Evolutionary conservation across 2,888 invertebrate species (phyloP).

Genomic region (Calliphora vomitoria): DNA sequence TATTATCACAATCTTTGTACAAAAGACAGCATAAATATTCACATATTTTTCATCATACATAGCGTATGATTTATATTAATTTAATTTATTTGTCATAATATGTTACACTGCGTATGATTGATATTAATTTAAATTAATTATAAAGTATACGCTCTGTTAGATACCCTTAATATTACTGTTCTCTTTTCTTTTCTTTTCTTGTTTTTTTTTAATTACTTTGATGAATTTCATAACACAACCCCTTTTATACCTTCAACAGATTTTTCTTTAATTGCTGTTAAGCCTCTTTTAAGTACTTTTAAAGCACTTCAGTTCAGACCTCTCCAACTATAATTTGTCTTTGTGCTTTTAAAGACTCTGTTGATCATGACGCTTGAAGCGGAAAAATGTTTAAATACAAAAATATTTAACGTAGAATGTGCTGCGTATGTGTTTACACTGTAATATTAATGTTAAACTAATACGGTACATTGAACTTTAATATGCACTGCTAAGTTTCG

Average conservation of each 20-base stretch:
- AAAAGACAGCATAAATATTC: too few species aligned
- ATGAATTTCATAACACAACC: neutral
- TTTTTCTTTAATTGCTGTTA: conserved; percentile 10
- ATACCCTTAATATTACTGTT: neutral
- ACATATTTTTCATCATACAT: neutral
- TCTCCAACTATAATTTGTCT: neutral
- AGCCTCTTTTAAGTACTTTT: neutral
- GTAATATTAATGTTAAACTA: conserved; percentile 53
- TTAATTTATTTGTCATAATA: too few species aligned
- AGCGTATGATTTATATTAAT: neutral
- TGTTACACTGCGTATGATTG: neutral
- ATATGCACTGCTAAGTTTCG: conserved; percentile 43
- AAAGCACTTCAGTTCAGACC: neutral
- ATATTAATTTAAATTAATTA: neutral
- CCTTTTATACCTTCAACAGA: neutral
- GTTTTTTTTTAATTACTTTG: neutral
- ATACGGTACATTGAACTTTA: conserved; percentile 66
- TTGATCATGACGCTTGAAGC: conserved; percentile 9
- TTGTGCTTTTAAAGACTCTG: neutral
- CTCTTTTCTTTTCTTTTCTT: neutral
- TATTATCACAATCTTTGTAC: too few species aligned
- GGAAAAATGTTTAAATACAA: neutral
- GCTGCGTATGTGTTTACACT: conserved; percentile 2
- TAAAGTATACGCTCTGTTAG: conserved; percentile 6
- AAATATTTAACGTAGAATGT: neutral